Evolutionary conservation across 2,888 invertebrate species (phyloP).

Genomic region (Drosophila maculinotata): DNA sequence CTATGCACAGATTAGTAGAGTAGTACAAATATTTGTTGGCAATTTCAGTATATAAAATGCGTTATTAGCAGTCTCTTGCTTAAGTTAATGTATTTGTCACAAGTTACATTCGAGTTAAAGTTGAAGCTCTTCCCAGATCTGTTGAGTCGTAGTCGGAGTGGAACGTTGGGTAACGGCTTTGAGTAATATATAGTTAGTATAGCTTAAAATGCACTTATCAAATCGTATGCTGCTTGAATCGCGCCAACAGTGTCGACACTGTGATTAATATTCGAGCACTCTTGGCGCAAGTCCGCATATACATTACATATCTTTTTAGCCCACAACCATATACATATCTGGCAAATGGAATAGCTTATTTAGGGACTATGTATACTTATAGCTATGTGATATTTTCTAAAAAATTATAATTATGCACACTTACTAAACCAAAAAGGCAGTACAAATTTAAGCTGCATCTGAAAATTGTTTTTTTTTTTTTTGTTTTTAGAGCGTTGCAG

Average conservation of each 20-base stretch:
- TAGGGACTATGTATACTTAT: slow-evolving; percentile 20
- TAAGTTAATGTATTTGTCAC: slow-evolving; percentile 73
- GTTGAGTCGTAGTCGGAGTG: slow-evolving; percentile 17
- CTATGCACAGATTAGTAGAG: slow-evolving; percentile 49
- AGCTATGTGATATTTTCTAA: slow-evolving; percentile 42
- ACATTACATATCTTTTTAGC: slow-evolving; percentile 8
- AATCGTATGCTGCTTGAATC: slow-evolving; percentile 42
- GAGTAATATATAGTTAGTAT: slow-evolving; percentile 15
- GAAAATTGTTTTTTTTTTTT: slow-evolving; percentile 31
- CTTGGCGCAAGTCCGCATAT: slow-evolving; percentile 51
- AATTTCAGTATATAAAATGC: slow-evolving; percentile 70
- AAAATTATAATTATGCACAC: slow-evolving; percentile 47
- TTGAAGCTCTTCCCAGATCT: slow-evolving; percentile 4
- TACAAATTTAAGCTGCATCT: slow-evolving; percentile 44
- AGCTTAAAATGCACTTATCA: slow-evolving; percentile 37
- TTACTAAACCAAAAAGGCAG: slow-evolving; percentile 30
- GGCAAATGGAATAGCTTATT: slow-evolving; percentile 36
- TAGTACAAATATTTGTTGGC: slow-evolving; percentile 50
- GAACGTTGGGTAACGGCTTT: slow-evolving; percentile 34
- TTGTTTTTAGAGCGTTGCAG: slow-evolving; percentile 10
- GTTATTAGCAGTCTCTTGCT: slow-evolving; percentile 67
- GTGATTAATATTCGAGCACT: slow-evolving; percentile 22
- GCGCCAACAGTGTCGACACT: slow-evolving; percentile 44
- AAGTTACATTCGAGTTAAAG: slow-evolving; percentile 71
- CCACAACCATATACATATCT: slow-evolving; percentile 37